Percentiles rank a stretch among this genome's conserved stretches.
phyloP scores from a whole-genome alignment of 2,113 vertebrate genomes.

The Scartelaos histophorus region DNA sequence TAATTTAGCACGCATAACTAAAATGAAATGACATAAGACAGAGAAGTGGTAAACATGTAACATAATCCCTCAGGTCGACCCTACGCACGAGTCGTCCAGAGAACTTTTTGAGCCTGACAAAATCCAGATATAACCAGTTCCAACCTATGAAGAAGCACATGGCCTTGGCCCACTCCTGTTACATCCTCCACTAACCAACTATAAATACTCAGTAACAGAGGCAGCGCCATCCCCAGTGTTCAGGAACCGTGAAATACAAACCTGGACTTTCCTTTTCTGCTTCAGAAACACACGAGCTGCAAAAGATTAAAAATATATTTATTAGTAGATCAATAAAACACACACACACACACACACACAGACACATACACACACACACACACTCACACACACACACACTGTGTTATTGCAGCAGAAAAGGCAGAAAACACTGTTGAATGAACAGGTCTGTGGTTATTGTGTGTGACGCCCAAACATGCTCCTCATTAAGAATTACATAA shows the following conservation, averaged over 20 bases:
- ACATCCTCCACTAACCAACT: background rate
- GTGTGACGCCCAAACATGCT: background rate
- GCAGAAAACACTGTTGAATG: too few species aligned
- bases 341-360: too few species aligned
- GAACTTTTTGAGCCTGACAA: background rate
- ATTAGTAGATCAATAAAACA: background rate
- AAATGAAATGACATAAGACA: background rate
- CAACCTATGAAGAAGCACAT: background rate
- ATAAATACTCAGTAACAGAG: background rate
- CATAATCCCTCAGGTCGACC: background rate
- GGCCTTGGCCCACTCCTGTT: background rate
- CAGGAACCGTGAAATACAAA: constrained; percentile 48
- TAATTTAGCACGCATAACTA: too few species aligned
- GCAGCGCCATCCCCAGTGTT: background rate
- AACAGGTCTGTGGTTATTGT: background rate
- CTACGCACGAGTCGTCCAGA: background rate
- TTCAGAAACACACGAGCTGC: constrained; percentile 84
- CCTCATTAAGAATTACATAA: constrained; percentile 20
- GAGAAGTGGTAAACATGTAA: constrained; percentile 2
- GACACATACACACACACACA: too few species aligned
- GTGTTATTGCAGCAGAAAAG: too few species aligned
- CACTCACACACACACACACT: too few species aligned
- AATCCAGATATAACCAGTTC: constrained; percentile 46
- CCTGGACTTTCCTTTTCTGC: constrained; percentile 83
- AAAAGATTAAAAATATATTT: constrained; percentile 11